Evolutionary conservation across 1,140 invertebrate genomes (phyloP).

Genomic region (Musca vetustissima): DNA sequence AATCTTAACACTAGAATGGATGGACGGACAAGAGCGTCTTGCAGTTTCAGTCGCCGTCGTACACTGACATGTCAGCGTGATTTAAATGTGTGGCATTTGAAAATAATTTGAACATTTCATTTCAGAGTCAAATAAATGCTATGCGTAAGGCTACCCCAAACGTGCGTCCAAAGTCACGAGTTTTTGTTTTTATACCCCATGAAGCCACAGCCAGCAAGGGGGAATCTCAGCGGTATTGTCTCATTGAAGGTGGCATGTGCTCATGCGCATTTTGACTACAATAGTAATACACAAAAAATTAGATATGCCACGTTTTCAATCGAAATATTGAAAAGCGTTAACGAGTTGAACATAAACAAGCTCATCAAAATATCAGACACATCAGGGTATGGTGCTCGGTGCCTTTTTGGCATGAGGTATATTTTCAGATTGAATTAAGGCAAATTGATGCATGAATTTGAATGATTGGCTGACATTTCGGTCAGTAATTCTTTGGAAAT

Average conservation of each 20-base stretch:
- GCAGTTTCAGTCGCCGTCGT: not conserved
- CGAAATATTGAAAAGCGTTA: not conserved
- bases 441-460: too few species aligned
- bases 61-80: conserved; percentile 20
- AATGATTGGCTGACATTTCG: too few species aligned
- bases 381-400: too few species aligned
- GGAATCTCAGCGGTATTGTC: too few species aligned
- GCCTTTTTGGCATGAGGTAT: too few species aligned
- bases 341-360: too few species aligned
- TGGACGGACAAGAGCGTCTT: too few species aligned
- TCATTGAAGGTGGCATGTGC: too few species aligned
- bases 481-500: too few species aligned
- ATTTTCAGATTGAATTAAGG: too few species aligned
- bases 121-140: not conserved
- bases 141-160: not conserved
- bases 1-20: conserved; percentile 14
- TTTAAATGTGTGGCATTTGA: conserved; percentile 21
- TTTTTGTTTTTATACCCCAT: not conserved
- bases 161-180: conserved; percentile 14
- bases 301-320: conserved; percentile 4
- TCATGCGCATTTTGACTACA: not conserved
- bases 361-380: too few species aligned
- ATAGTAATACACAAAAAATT: conserved; percentile 11
- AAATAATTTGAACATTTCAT: conserved; percentile 17
- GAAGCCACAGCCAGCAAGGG: too few species aligned